Evolutionary conservation across 2,888 invertebrate genomes (phyloP), one percentile per base, ranked within the genome.

Genomic region (Plagiodera versicolora): DNA sequence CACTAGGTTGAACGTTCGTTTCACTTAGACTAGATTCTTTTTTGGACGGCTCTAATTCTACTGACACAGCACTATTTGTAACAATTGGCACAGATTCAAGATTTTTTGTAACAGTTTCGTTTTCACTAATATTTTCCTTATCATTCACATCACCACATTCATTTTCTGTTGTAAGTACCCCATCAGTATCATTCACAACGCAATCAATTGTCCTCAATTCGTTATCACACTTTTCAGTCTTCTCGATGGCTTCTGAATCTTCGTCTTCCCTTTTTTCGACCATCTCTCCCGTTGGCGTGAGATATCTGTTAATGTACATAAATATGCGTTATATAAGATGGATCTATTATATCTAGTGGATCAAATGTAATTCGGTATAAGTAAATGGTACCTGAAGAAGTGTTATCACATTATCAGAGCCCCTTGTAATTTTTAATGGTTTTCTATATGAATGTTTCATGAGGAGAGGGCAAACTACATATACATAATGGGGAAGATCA

Each of bases 281-380:
- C 11, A 74, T 72, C 68, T 80, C 80, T 76, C 88, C 89, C 44
- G 87, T 88, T 18, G 89, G 88, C 51, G 89, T 89, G 64, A 88
- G 78, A 73, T 89, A 89, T 54, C 71, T 67, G n/a, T 24, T 24
- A 24, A 6, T 24, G 24, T 6, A 5, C 24, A 24, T 24, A 5
- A 24, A 24, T 24, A 24, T 24, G 6, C 4, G 24, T 24, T n/a
- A n/a, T n/a, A n/a, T n/a, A n/a, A n/a, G n/a, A n/a, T n/a, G n/a
- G n/a, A n/a, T n/a, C n/a, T n/a, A n/a, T n/a, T n/a, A n/a, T n/a
- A n/a, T n/a, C n/a, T n/a, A n/a, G n/a, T n/a, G n/a, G n/a, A n/a
- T n/a, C n/a, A n/a, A n/a, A n/a, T n/a, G n/a, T n/a, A n/a, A n/a
- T n/a, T n/a, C n/a, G n/a, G n/a, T n/a, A n/a, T n/a, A n/a, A n/a